Base-by-base conservation (phyloP, 2,113 vertebrate species). In the Grus americana region DNA sequence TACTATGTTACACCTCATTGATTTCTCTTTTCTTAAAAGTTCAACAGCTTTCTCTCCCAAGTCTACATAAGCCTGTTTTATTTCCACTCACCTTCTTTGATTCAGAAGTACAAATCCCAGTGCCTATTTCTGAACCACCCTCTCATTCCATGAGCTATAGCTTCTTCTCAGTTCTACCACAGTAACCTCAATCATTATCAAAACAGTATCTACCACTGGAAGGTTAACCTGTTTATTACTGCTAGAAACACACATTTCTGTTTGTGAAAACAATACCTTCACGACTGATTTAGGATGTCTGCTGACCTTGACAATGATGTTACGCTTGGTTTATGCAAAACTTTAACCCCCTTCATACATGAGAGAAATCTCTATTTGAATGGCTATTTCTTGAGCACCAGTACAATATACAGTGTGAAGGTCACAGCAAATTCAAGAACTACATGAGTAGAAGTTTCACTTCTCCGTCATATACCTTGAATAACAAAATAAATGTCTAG, bases 341-440 rank as follows among this genome's bases (percentile, higher is more conserved):
- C 22, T 34, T 86, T 3, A 67, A 16, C 2, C 2, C 2, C 11
- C 29, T 55, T 68, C 29, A 27, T 4, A 38, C 1, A 2, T 13
- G 10, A 84, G 2, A 36, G 20, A 75, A 75, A 50, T 2, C 7
- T 65, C 36, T 38, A 11, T 18, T 17, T 78, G n/a, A 88, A 78
- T 8, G 15, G 74, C 14, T 36, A 49, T 23, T 71, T 70, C 27
- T 57, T 54, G 16, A 93, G 14, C 14, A 82, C 10, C 76, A 90
- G 76, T n/a, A 49, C 6, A 62, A 38, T 7, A 52, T 1, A 80
- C 0, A 0, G 5, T 27, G 4, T 47, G 30, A 78, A 52, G 32
- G 38, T 17, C 19, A n/a, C 6, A 78, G 27, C 9, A 87, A 58
- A 49, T 23, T 44, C 18, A 67, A 72, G 82, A 92, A 21, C 19